Evolutionary conservation across 1,140 invertebrate species (phyloP).

Genomic region (Lepidurus arcticus): DNA sequence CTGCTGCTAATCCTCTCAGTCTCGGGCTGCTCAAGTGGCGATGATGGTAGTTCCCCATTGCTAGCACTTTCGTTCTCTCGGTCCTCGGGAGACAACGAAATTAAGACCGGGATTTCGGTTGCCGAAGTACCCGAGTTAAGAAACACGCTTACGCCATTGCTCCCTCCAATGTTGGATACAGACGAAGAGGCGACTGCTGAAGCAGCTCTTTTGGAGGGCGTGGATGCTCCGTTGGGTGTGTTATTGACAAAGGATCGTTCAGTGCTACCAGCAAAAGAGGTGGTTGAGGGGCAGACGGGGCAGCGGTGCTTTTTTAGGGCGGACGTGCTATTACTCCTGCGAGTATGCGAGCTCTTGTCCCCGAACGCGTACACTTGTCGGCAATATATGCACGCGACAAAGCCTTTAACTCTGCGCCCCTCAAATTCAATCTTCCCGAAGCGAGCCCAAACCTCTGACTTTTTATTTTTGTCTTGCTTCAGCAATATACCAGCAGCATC

Average conservation of each 20-base stretch:
- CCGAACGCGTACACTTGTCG: conserved; percentile 33
- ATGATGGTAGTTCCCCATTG: not conserved
- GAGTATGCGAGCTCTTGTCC: conserved; percentile 11
- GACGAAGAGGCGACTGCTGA: not conserved
- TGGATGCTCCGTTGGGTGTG: conserved; percentile 16
- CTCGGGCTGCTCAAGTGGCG: not conserved
- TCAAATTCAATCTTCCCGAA: conserved; percentile 32
- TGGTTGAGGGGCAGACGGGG: conserved; percentile 16
- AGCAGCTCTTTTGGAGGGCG: not conserved
- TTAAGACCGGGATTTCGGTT: not conserved
- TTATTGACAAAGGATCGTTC: not conserved
- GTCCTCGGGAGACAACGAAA: not conserved
- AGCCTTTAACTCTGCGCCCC: conserved; percentile 29
- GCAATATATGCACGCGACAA: conserved; percentile 32
- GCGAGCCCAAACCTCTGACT: conserved; percentile 30
- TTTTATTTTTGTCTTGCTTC: conserved; percentile 24
- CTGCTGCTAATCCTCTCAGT: not conserved
- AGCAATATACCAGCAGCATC: conserved; percentile 27
- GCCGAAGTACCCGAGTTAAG: not conserved
- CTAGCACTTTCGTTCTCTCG: not conserved
- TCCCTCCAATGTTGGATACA: not conserved
- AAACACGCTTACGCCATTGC: not conserved
- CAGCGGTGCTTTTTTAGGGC: conserved; percentile 30
- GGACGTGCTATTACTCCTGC: conserved; percentile 25
- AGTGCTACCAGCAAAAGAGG: conserved; percentile 6